Base-by-base conservation (phyloP, 53 echinoderm and acorn worm genomes). In the Temnopleurus reevesii region DNA sequence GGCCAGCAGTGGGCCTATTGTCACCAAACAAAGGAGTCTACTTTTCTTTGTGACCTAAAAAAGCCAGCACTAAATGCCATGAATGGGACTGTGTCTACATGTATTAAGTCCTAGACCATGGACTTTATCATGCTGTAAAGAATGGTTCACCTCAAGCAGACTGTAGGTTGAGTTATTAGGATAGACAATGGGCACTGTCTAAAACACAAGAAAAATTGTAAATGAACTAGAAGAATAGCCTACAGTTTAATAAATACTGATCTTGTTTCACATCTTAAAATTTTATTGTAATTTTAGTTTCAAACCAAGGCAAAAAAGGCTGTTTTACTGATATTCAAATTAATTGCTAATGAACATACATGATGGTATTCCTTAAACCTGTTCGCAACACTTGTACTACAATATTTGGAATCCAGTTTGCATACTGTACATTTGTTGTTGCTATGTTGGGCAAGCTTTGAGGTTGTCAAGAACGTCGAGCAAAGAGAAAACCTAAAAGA, bases 1-100 rank as follows among this genome's bases (percentile, higher is more conserved):
- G 41, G 23, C 71, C 41, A 71, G 71, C 36, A 71, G 41, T 71
- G 1, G 71, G 36, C 8, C 71, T 71, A 38, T 71, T 71, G 71
- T 71, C 6, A 10, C 8, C n/a, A 41, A 41, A 71, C 41, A 71
- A 71, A 38, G 21, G 43, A 63, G 71, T n/a, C 71, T 71, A 1
- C 71, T 21, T 71, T 71, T 71, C 71, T 71, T 41, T 41, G 71
- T 71, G 71, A 71, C 71, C 71, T 71, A 71, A 71, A 71, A 71
- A 71, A 71, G 19, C 71, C 71, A 36, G 41, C 38, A 21, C 21
- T 19, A 21, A 71, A 41, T 12, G 36, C 71, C 41, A 36, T 71
- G 41, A 71, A 71, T 71, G 23, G 71, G 71, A 43, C 71, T n/a
- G 21, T 71, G 41, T 71, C 38, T 71, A 41, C 21, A 3, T 8